Evolutionary conservation across 2,113 vertebrate genomes (phyloP).

Genomic region (Helogale parvula): DNA sequence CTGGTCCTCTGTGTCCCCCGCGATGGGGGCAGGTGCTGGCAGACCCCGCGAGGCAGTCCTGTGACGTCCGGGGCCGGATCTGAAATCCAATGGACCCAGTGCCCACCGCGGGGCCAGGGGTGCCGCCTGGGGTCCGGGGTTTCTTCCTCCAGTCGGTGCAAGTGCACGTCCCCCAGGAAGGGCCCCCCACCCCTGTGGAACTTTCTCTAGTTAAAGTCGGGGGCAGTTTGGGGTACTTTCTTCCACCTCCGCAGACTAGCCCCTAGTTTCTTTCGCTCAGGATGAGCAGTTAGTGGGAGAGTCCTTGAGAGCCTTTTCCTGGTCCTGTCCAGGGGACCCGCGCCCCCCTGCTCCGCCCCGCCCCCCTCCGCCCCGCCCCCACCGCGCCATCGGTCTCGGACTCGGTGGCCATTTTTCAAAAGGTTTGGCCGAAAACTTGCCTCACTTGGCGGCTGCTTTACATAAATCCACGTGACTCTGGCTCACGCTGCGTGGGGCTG

Average conservation of each 20-base stretch:
- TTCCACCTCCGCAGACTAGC: not conserved
- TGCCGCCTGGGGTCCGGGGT: not conserved
- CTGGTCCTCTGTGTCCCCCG: not conserved
- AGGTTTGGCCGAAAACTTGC: not conserved
- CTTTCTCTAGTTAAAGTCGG: rapidly evolving
- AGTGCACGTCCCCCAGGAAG: too few species aligned
- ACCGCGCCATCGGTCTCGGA: too few species aligned
- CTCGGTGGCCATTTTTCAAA: not conserved
- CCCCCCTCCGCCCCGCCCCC: not conserved
- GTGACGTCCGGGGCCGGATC: rapidly evolving
- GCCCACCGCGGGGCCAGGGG: rapidly evolving
- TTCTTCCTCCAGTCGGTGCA: rapidly evolving
- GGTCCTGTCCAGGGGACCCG: not conserved
- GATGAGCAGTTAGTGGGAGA: rapidly evolving
- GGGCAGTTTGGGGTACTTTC: not conserved
- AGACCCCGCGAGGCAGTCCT: not conserved
- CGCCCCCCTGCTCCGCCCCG: not conserved
- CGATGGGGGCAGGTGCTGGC: too few species aligned
- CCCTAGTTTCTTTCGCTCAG: not conserved
- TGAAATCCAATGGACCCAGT: rapidly evolving
- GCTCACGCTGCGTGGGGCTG: rapidly evolving
- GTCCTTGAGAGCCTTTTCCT: rapidly evolving
- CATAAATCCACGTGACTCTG: too few species aligned
- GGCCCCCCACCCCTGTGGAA: too few species aligned
- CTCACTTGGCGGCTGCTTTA: not conserved